phyloP scores from a whole-genome alignment of 2,113 vertebrate genomes.

The Equus przewalskii region DNA sequence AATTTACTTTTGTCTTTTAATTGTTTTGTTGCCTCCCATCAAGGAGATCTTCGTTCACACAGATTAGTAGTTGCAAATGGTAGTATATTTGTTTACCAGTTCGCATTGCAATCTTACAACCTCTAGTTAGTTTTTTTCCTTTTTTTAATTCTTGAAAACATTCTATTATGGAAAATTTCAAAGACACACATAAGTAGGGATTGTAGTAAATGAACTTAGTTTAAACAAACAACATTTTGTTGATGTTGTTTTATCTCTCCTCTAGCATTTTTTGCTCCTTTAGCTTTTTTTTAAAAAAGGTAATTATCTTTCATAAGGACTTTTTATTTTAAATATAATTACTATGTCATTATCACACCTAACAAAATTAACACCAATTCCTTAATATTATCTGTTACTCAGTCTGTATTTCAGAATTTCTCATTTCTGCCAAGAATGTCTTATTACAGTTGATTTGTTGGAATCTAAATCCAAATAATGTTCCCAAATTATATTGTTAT shows the following conservation, averaged over 20 bases:
- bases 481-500: not conserved
- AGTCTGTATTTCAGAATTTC: not conserved
- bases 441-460: not conserved
- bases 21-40: conserved; percentile 9
- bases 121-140: not conserved
- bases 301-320: not conserved
- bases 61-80: not conserved
- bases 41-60: conserved; percentile 6
- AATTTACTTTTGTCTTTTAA: not conserved
- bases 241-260: not conserved
- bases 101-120: not conserved
- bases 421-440: not conserved
- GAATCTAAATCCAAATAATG: not conserved
- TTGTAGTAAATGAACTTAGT: not conserved
- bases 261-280: not conserved
- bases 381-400: not conserved
- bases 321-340: conserved; percentile 12
- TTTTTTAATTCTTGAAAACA: conserved; percentile 34
- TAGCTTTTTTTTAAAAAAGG: not conserved
- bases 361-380: not conserved
- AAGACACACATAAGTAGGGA: not conserved
- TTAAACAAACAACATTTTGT: conserved; percentile 15
- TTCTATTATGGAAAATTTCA: conserved; percentile 3
- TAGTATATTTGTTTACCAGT: not conserved
- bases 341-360: not conserved